A percentile compares a stretch with the other conserved stretches of the same genome.
phyloP scores from a whole-genome alignment of 2,888 invertebrate species.

The Callimorpha dominula region DNA sequence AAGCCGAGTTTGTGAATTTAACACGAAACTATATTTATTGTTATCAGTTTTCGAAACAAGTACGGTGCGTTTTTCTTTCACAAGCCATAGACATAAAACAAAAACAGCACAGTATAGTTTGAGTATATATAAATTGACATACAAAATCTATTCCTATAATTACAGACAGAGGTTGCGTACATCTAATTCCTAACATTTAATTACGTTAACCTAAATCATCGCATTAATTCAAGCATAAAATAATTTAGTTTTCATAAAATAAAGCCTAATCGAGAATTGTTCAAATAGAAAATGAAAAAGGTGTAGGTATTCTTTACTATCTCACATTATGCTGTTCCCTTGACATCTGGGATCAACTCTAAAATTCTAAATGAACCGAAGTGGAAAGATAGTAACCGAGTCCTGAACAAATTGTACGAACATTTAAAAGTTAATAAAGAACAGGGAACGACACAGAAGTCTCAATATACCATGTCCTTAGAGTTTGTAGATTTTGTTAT shows the following conservation, averaged over 20 bases:
- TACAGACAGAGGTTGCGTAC: too few relatives aligned
- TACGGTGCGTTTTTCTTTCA: too few relatives aligned
- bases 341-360: conserved; percentile 6
- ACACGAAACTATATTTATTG: too few relatives aligned
- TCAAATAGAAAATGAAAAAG: conserved; percentile 4
- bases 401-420: conserved; percentile 16
- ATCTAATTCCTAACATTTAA: neutral
- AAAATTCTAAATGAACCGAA: conserved; percentile 17
- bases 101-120: too few relatives aligned
- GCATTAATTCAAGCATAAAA: neutral
- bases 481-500: neutral
- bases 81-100: too few relatives aligned
- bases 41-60: too few relatives aligned
- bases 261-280: neutral
- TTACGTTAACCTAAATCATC: neutral
- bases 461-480: neutral
- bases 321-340: neutral
- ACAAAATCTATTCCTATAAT: too few relatives aligned
- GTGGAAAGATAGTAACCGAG: conserved; percentile 15
- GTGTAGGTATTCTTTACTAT: neutral
- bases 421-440: conserved; percentile 14
- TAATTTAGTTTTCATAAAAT: neutral
- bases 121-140: too few relatives aligned
- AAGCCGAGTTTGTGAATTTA: too few relatives aligned
- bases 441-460: conserved; percentile 10